A percentile compares a stretch with the other conserved stretches of the same genome.
Conservation (phyloP, 2,113 vertebrate genomes). For the Mus spicilegus region DNA sequence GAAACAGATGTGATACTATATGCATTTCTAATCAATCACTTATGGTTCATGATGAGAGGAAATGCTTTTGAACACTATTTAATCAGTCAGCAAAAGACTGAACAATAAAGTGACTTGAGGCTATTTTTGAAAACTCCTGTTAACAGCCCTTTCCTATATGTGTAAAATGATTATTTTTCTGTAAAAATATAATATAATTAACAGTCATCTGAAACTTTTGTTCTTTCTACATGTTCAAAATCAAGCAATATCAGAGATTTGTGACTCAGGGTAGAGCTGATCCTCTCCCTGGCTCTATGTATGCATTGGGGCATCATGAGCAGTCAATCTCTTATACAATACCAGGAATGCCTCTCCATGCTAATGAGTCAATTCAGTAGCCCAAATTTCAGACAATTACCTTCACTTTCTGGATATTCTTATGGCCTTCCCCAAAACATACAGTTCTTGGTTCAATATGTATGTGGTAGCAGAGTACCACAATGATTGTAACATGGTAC, state of each 20-base stretch:
- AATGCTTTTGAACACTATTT: slow-evolving; percentile 70
- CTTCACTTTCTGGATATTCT: too few relatives aligned
- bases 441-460: too few relatives aligned
- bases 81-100: slow-evolving; percentile 55
- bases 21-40: slow-evolving; percentile 77
- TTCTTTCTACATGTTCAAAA: neutral
- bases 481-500: neutral
- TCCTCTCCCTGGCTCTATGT: too few relatives aligned
- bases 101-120: slow-evolving; percentile 62
- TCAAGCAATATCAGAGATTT: too few relatives aligned
- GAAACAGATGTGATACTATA: slow-evolving; percentile 65
- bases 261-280: too few relatives aligned
- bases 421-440: too few relatives aligned
- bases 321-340: too few relatives aligned
- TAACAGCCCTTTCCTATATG: slow-evolving; percentile 22
- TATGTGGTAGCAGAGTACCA: neutral
- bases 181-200: slow-evolving; percentile 33
- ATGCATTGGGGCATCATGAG: too few relatives aligned
- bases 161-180: slow-evolving; percentile 52
- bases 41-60: slow-evolving; percentile 50
- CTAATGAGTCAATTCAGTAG: too few relatives aligned
- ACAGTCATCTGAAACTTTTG: slow-evolving; percentile 14
- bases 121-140: slow-evolving; percentile 58
- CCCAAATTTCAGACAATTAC: too few relatives aligned
- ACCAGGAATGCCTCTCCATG: too few relatives aligned